Percentiles rank a stretch among this genome's conserved stretches.
Conservation (phyloP, 1,140 invertebrate species). For the Condylostylus longicornis region DNA sequence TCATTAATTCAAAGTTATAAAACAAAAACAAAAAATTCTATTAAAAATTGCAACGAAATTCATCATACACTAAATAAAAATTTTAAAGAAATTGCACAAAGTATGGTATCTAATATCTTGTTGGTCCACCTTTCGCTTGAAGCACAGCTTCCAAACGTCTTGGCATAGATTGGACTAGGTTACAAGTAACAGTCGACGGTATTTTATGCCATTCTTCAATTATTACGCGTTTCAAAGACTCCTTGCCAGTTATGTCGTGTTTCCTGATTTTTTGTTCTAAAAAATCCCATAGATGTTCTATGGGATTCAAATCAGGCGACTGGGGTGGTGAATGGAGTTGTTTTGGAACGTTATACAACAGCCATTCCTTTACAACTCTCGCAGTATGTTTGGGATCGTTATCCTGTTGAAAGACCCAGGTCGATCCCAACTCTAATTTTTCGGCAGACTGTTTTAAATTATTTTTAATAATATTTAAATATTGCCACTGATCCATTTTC, state of each 20-base stretch:
- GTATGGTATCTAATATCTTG: too few species aligned
- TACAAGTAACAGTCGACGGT: slow-evolving; percentile 5
- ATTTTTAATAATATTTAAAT: slow-evolving; percentile 11
- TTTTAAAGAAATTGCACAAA: too few species aligned
- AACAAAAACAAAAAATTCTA: too few species aligned
- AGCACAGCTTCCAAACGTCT: slow-evolving; percentile 8
- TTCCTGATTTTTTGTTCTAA: slow-evolving; percentile 8
- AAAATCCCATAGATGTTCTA: slow-evolving; percentile 20
- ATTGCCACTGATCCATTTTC: slow-evolving; percentile 8
- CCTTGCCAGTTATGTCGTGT: too few species aligned
- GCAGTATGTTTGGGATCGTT: slow-evolving; percentile 13
- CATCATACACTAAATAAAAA: too few species aligned
- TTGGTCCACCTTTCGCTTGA: too few species aligned
- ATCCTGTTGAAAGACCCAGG: slow-evolving; percentile 14
- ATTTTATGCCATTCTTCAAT: slow-evolving; percentile 13
- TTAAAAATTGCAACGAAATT: too few species aligned
- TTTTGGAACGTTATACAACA: slow-evolving; percentile 10
- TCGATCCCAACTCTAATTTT: slow-evolving; percentile 7
- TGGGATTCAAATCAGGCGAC: slow-evolving; percentile 21
- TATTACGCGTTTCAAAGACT: slow-evolving; percentile 8
- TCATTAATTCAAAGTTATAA: too few species aligned
- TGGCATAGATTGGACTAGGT: slow-evolving; percentile 7
- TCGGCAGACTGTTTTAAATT: slow-evolving; percentile 10
- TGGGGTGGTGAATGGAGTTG: slow-evolving; percentile 19
- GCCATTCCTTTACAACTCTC: slow-evolving; percentile 15